A percentile compares a stretch with the other conserved stretches of the same genome.
Evolutionary conservation across 1,140 invertebrate genomes (phyloP).

Genomic region (Aricia agestis): DNA sequence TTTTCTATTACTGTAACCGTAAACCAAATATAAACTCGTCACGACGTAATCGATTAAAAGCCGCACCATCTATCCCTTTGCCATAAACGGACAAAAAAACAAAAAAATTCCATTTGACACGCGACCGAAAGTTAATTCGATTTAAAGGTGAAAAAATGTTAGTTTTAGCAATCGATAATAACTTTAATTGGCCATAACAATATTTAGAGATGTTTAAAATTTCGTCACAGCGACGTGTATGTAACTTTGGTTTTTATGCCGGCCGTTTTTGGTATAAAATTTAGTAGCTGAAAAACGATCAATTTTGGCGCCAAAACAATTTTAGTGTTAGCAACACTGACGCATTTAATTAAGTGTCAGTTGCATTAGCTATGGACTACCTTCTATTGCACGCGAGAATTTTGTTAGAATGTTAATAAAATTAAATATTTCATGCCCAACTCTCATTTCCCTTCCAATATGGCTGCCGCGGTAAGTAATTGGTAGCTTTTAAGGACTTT

Average conservation of each 20-base stretch:
- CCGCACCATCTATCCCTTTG: constrained; percentile 7
- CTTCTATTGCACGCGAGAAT: constrained; percentile 5
- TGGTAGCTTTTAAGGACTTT: neutral
- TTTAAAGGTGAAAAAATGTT: constrained; percentile 15
- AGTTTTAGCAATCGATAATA: constrained; percentile 15
- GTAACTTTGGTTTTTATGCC: neutral
- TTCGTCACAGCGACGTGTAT: constrained; percentile 11
- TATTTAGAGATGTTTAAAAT: constrained; percentile 7
- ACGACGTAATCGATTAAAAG: constrained; percentile 11
- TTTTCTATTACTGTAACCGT: neutral
- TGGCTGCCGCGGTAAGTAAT: constrained; percentile 1
- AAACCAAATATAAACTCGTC: neutral
- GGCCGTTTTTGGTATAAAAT: constrained; percentile 4
- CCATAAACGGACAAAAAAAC: neutral
- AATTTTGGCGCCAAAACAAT: constrained; percentile 11
- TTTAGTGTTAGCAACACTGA: constrained; percentile 7
- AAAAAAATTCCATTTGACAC: constrained; percentile 12
- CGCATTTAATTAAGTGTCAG: neutral
- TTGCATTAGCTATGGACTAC: constrained; percentile 7
- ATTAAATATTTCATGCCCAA: constrained; percentile 5
- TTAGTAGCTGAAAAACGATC: neutral
- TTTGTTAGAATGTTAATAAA: constrained; percentile 12
- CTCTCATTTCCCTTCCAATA: neutral
- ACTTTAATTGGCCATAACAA: constrained; percentile 12
- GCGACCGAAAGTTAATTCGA: constrained; percentile 13